These are phyloP conservation scores for Bombus huntii DNA, from an alignment of 1,140 invertebrate species.

Conservation along the genomic window DNA sequence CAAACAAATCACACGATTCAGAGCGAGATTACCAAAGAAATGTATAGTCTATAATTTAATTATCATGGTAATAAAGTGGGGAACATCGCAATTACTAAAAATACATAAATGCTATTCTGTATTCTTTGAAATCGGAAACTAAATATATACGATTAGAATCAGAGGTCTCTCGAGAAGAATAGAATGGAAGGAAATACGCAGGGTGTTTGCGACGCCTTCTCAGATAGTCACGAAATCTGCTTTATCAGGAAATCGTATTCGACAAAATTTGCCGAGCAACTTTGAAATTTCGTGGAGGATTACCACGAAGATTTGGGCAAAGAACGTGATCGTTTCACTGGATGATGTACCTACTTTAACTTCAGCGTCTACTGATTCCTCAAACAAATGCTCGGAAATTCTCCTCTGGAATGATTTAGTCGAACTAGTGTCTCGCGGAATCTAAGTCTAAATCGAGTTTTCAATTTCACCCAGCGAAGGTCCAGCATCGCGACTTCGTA, in stretches of 20 bases:
- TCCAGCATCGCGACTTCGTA: slow-evolving; percentile 23
- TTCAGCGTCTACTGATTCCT: not conserved
- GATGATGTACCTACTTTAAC: not conserved
- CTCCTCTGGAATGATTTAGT: slow-evolving; percentile 62
- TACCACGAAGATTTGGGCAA: not conserved
- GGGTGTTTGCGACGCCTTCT: not conserved
- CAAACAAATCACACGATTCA: not conserved
- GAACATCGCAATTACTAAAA: not conserved
- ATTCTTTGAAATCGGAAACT: not conserved
- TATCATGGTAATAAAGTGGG: too few relatives aligned
- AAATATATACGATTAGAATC: not conserved
- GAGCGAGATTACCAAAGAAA: not conserved
- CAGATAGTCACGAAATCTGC: not conserved
- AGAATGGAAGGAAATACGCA: not conserved
- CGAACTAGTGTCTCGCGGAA: slow-evolving; percentile 43
- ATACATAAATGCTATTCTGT: not conserved
- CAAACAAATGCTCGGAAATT: not conserved
- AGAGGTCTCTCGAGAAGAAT: not conserved
- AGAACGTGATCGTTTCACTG: not conserved
- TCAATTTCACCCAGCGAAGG: slow-evolving; percentile 66
- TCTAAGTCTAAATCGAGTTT: slow-evolving; percentile 73
- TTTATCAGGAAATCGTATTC: not conserved
- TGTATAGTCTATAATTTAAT: not conserved
- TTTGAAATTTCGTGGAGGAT: slow-evolving; percentile 1
- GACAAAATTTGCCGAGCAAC: not conserved